phyloP scores from a whole-genome alignment of 2,113 vertebrate genomes.

The Gyps fulvus region DNA sequence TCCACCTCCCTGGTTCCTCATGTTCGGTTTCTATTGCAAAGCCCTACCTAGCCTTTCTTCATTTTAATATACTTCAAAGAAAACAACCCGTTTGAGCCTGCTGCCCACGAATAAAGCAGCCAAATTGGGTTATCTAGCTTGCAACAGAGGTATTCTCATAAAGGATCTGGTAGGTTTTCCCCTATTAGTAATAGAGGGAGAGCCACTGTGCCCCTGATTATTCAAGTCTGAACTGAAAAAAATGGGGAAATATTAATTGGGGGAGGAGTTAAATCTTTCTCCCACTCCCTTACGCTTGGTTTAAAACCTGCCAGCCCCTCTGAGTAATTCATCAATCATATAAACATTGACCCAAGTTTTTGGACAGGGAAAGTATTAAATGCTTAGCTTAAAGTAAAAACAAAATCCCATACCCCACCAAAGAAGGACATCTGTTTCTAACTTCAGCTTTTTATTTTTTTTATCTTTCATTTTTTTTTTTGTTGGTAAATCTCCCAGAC shows the following conservation, averaged over 20 bases:
- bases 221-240: not conserved
- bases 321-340: not conserved
- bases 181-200: not conserved
- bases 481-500: conserved; percentile 88
- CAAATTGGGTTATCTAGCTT: not conserved
- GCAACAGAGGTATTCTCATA: not conserved
- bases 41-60: conserved; percentile 62
- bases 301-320: conserved; percentile 33
- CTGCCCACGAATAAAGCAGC: not conserved
- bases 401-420: conserved; percentile 70
- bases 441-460: conserved; percentile 86
- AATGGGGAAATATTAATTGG: not conserved
- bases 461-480: conserved; percentile 80
- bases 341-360: conserved; percentile 48
- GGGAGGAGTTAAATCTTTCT: conserved; percentile 48
- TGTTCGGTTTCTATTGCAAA: not conserved
- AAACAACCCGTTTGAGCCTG: not conserved
- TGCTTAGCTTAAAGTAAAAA: conserved; percentile 68
- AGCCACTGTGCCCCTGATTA: not conserved
- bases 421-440: conserved; percentile 81
- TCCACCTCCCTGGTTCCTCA: not conserved
- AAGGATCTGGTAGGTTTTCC: not conserved
- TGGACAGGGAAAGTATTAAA: conserved; percentile 59
- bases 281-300: not conserved
- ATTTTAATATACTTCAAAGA: conserved; percentile 23